Conservation (phyloP, 2,888 invertebrate species). For the Pterobdella sp. region DNA sequence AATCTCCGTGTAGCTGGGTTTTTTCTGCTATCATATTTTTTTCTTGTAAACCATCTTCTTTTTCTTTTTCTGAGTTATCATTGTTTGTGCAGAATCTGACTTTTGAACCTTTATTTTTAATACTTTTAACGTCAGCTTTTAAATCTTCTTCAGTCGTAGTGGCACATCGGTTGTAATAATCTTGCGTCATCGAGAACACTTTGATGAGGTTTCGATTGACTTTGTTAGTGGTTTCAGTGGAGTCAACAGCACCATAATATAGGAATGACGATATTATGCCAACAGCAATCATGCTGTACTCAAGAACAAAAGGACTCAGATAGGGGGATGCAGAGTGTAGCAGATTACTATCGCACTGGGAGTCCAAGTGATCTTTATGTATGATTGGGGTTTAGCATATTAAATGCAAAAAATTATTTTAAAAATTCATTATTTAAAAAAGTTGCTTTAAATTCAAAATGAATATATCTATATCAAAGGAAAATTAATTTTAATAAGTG, state of each 20-base stretch:
- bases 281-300: constrained; percentile 89
- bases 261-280: constrained; percentile 66
- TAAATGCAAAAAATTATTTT: too few species aligned
- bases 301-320: constrained; percentile 86
- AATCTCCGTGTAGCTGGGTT: neutral
- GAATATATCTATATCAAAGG: neutral
- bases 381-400: neutral
- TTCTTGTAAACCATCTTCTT: neutral
- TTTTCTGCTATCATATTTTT: too few species aligned
- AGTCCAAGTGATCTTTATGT: too few species aligned
- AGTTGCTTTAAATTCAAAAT: too few species aligned
- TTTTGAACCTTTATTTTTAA: neutral
- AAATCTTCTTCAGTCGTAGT: neutral
- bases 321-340: constrained; percentile 58
- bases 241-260: constrained; percentile 9
- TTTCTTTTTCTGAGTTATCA: neutral
- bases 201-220: constrained; percentile 20
- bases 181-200: constrained; percentile 17
- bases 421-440: too few species aligned
- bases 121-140: neutral
- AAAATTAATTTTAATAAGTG: neutral
- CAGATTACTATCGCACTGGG: constrained; percentile 25
- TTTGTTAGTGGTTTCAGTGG: constrained; percentile 4
- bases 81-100: neutral
- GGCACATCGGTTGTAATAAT: neutral